phyloP scores from a whole-genome alignment of 37 sponge, comb jelly and placozoan species.

The Agelas oroides region DNA sequence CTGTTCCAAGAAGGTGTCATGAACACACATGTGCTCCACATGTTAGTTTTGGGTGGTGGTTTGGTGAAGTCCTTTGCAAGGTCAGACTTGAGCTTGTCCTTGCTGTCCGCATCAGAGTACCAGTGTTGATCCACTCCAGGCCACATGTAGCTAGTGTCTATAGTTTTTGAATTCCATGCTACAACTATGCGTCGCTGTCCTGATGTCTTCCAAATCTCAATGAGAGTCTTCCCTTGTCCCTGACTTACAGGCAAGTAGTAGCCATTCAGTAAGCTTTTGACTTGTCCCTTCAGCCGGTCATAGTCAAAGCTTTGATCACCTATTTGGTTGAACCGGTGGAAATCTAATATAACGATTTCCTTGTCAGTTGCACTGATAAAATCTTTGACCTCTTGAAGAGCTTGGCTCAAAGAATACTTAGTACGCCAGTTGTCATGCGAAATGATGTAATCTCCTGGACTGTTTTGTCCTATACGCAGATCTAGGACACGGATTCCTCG shows the following conservation, averaged over 20 bases:
- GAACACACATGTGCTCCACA: constrained; percentile 32
- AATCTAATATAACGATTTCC: constrained; percentile 48
- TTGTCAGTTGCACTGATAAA: constrained; percentile 9
- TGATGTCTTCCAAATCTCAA: constrained; percentile 6
- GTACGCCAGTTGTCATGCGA: constrained; percentile 26
- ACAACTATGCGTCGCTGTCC: constrained; percentile 10
- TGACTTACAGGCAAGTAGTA: constrained; percentile 8
- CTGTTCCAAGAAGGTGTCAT: neutral
- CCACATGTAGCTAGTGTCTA: constrained; percentile 19
- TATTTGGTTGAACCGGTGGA: constrained; percentile 30
- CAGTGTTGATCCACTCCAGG: constrained; percentile 38
- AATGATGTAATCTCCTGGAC: constrained; percentile 15
- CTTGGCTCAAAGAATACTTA: constrained; percentile 14
- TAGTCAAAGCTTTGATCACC: constrained; percentile 1
- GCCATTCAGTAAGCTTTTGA: constrained; percentile 1
- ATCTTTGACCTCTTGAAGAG: constrained; percentile 17
- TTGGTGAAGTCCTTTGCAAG: neutral
- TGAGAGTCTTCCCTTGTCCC: neutral
- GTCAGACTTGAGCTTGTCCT: neutral
- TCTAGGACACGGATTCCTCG: constrained; percentile 31
- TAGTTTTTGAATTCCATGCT: constrained; percentile 26
- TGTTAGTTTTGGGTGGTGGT: neutral
- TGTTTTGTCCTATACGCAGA: constrained; percentile 17
- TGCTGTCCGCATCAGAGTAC: neutral
- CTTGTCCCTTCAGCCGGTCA: constrained; percentile 4